Evolutionary conservation across 2,888 invertebrate species (phyloP), one percentile per base, ranked within the genome.

Genomic region (Epinotia bilunana): DNA sequence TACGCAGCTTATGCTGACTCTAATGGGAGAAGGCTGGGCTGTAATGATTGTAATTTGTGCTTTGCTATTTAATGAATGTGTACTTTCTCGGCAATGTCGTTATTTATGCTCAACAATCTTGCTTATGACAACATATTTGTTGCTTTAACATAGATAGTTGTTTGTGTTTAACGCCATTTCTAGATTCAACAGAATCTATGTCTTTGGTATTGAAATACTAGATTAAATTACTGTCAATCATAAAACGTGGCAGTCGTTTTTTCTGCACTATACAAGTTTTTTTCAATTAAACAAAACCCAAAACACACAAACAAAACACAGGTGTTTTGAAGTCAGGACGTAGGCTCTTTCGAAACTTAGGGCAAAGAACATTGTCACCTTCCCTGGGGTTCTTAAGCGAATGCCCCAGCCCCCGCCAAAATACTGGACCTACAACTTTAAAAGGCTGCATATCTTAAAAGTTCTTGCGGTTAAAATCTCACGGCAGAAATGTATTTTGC

Each of bases 1-100:
- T 20, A 20, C 39, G 68, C 60, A n/a, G 61, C 16, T 20, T 68
- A 39, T 16, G 55, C 39, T 39, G 39, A 68, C 68, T 39, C 39
- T 39, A 39, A 39, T 9, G 33, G 12, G 18, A 18, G 18, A 20
- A 33, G 3, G 61, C 16, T 16, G 33, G 28, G 6, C 9, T 28
- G 9, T 13, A 58, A 61, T 33, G n/a, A 33, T 33, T 13, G 16
- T n/a, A 33, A 61, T 61, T 61, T 61, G 61, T 61, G n/a, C n/a
- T n/a, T n/a, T n/a, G n/a, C n/a, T n/a, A n/a, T n/a, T n/a, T n/a
- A n/a, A n/a, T n/a, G n/a, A n/a, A n/a, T n/a, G n/a, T 13, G 16
- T 13, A 33, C 33, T 9, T 61, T 61, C 33, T n/a, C n/a, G 1
- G 13, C 20, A 23, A 58, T 13, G 9, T 39, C 39, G 53, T 53